These are phyloP conservation scores for Brachylomia viminalis DNA, from an alignment of 2,888 invertebrate genomes.

Conservation along the genomic window DNA sequence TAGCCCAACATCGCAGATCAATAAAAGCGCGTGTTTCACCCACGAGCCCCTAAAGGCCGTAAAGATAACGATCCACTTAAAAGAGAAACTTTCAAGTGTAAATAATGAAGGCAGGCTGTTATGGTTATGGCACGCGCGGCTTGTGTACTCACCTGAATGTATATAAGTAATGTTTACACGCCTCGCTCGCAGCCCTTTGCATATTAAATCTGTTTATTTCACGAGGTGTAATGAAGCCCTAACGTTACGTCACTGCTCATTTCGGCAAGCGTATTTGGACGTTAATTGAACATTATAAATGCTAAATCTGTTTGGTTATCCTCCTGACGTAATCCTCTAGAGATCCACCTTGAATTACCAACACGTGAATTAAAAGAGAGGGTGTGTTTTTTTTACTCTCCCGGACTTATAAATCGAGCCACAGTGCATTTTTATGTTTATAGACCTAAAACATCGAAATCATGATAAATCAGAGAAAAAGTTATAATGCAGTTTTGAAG, in stretches of 20 bases:
- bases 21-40: conserved; percentile 31
- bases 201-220: conserved; percentile 61
- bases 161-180: conserved; percentile 52
- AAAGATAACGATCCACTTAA: conserved; percentile 48
- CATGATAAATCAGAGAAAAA: not conserved
- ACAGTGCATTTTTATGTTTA: not conserved
- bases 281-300: not conserved
- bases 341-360: conserved; percentile 19
- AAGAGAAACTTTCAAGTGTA: conserved; percentile 47
- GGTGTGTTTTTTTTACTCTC: not conserved
- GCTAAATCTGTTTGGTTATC: conserved; percentile 1
- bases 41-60: conserved; percentile 16
- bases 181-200: conserved; percentile 46
- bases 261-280: conserved; percentile 12
- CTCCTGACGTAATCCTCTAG: not conserved
- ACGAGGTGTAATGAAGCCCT: conserved; percentile 51
- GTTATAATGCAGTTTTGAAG: not conserved
- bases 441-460: not conserved
- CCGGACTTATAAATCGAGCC: not conserved
- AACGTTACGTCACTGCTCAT: conserved; percentile 25
- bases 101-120: conserved; percentile 50
- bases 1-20: conserved; percentile 16
- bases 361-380: not conserved
- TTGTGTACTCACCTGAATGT: conserved; percentile 45
- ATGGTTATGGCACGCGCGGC: conserved; percentile 39